Base-by-base conservation (phyloP, 92 coral and sea anemone species). In the Zoanthus sansibaricus region DNA sequence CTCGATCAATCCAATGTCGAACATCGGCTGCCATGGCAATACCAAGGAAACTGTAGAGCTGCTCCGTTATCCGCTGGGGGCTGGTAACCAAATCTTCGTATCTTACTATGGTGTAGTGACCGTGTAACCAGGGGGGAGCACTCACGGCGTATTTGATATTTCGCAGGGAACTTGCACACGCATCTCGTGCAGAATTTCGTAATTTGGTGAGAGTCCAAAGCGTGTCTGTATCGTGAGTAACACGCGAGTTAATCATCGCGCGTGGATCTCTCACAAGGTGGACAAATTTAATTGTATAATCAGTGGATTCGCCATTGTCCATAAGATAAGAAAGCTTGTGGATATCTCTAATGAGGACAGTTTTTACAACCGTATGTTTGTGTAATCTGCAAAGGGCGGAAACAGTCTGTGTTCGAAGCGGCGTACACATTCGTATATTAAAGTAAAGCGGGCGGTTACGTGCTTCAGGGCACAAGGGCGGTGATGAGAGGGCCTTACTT, bases 221-320 rank as follows among this genome's bases (percentile, higher is more conserved):
- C 21, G 83, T 89, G 48, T 64, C 82, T 10, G 90, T 49, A 51
- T 84, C 87, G 56, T 71, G 84, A 44, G 82, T 61, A 25, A 95
- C 91, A 47, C 89, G 89, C 83, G 98, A 77, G 87, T 96, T 91
- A 37, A 93, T 54, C 7, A 94, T 85, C 64, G 99, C 99, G 86
- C 99, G 98, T 20, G 98, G 98, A 66, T 94, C 99, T 0, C 99
- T 93, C 73, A 96, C 96, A 9, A 96, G 79, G n/a, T 96, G 96
- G 54, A 96, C 95, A 16, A 96, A 92, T 91, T 94, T 95, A 47
- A 95, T 86, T 31, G 96, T 86, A 66, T 90, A 92, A 62, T 95
- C 98, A 1, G 88, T 79, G 0, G 94, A 88, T 37, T 94, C 94
- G 47, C 78, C 91, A 5, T 79, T 82, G 84, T 90, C 96, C 95